These are phyloP conservation scores for Sthenelais limicola DNA, from an alignment of 2,888 invertebrate species.

Conservation along the genomic window DNA sequence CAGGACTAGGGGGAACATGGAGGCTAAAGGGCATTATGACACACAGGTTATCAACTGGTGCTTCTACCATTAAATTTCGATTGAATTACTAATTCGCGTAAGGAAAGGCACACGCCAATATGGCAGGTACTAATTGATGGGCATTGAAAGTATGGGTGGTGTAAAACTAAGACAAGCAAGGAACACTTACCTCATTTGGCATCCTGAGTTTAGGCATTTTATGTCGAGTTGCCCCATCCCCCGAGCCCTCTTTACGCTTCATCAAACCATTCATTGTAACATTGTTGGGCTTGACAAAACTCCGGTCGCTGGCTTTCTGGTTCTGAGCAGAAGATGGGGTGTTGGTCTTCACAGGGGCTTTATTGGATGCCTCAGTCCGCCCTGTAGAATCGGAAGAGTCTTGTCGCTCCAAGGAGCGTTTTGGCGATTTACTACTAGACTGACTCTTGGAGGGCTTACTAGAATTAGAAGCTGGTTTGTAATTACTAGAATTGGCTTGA, in stretches of 20 bases:
- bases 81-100: too few species aligned
- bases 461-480: neutral
- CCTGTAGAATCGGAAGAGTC: constrained; percentile 20
- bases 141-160: too few species aligned
- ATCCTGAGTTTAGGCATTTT: constrained; percentile 2
- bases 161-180: too few species aligned
- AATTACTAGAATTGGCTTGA: neutral
- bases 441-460: neutral
- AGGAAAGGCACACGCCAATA: too few species aligned
- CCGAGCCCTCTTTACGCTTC: neutral
- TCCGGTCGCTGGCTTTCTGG: neutral
- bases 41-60: too few species aligned
- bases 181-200: constrained; percentile 10
- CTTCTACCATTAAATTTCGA: too few species aligned
- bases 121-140: too few species aligned
- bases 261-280: neutral
- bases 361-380: neutral
- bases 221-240: neutral
- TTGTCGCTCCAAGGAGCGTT: constrained; percentile 9
- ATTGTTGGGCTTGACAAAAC: constrained; percentile 3
- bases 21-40: too few species aligned
- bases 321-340: neutral
- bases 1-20: too few species aligned
- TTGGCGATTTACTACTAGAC: constrained; percentile 3
- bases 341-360: neutral